Conservation (phyloP, 1,140 invertebrate species). For the Ceratina japonica region DNA sequence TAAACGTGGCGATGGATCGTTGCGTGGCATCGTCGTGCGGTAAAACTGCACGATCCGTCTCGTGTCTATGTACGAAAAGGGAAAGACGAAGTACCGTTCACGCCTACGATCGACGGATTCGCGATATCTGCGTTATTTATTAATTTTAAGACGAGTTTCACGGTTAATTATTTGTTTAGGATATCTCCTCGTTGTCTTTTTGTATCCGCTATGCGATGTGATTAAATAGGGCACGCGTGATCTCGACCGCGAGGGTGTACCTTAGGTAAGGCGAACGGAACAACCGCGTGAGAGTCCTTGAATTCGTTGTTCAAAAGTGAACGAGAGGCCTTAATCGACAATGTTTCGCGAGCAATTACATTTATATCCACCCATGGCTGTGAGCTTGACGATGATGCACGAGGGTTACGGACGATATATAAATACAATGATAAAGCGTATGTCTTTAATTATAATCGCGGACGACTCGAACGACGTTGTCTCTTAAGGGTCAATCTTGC, state of each 20-base stretch:
- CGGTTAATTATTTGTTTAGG: conserved; percentile 59
- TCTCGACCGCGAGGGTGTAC: conserved; percentile 12
- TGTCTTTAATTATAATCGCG: conserved; percentile 35
- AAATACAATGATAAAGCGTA: conserved; percentile 29
- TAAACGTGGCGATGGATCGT: neutral
- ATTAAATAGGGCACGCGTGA: conserved; percentile 10
- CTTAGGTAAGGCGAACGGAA: neutral
- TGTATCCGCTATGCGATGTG: conserved; percentile 12
- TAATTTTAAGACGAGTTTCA: conserved; percentile 29
- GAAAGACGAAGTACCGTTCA: conserved; percentile 6
- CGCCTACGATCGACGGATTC: conserved; percentile 3
- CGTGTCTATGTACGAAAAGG: neutral
- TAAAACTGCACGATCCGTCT: neutral
- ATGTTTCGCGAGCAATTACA: conserved; percentile 45
- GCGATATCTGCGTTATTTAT: conserved; percentile 5
- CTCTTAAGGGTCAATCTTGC: conserved; percentile 68
- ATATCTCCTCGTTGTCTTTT: conserved; percentile 45
- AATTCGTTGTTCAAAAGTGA: neutral
- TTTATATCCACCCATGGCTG: conserved; percentile 70
- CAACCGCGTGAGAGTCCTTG: neutral
- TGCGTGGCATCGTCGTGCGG: neutral
- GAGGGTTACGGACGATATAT: conserved; percentile 42
- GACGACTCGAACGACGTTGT: conserved; percentile 20
- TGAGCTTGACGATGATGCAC: conserved; percentile 66
- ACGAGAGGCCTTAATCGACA: conserved; percentile 52